Conservation (phyloP, 1,140 invertebrate genomes). For the Aphaenogaster ashmeadi region DNA sequence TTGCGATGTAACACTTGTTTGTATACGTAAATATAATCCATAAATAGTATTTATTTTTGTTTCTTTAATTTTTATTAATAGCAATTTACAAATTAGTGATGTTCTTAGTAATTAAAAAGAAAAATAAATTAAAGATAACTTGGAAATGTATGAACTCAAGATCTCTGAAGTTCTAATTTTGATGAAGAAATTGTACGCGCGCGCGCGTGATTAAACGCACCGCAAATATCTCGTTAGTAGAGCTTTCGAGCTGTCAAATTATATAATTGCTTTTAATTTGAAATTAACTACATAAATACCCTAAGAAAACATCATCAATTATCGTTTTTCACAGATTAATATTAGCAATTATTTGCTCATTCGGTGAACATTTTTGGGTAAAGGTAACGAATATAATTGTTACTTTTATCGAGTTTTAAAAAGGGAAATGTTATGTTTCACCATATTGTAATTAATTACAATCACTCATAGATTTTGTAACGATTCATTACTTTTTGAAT, state of each 20-base stretch:
- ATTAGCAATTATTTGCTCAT: not conserved
- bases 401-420: no score
- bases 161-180: not conserved
- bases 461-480: no score
- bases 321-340: not conserved
- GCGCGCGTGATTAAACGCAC: not conserved
- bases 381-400: no score
- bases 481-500: no score
- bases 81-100: not conserved
- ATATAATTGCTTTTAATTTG: constrained; percentile 9
- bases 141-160: not conserved
- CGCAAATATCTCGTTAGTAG: not conserved
- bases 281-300: not conserved
- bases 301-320: not conserved
- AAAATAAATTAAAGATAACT: not conserved
- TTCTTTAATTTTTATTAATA: not conserved
- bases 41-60: not conserved
- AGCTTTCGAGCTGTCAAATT: not conserved
- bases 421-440: no score
- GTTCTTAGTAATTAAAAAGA: not conserved
- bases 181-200: not conserved
- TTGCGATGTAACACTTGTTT: constrained; percentile 6
- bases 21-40: not conserved
- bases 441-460: no score
- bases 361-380: not conserved